These are phyloP conservation scores for Hylaeus volcanicus DNA, from an alignment of 1,140 invertebrate species.

Conservation along the genomic window DNA sequence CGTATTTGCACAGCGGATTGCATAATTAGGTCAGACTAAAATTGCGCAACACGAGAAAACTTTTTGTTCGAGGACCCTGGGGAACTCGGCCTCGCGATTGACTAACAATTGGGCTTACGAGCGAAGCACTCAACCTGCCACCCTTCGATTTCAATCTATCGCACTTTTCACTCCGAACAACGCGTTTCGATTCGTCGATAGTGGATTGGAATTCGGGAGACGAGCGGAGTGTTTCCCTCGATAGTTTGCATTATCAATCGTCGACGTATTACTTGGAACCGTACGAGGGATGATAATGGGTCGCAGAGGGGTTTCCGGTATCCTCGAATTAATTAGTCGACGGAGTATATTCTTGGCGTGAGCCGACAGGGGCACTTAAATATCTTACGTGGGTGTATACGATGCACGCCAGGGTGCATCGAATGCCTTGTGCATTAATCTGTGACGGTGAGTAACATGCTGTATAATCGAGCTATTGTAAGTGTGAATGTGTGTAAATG, in stretches of 20 bases:
- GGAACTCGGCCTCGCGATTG: too few species aligned
- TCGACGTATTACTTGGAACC: background rate
- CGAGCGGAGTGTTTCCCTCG: too few species aligned
- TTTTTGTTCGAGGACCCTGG: too few species aligned
- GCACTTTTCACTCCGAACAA: too few species aligned
- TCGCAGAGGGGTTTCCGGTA: background rate
- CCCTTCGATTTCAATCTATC: too few species aligned
- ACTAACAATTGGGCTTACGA: too few species aligned
- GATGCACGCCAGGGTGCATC: constrained; percentile 3
- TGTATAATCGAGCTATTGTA: constrained; percentile 36
- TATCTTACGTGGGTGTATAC: constrained; percentile 9
- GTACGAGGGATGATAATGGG: background rate
- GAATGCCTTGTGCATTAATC: constrained; percentile 35
- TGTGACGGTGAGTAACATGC: constrained; percentile 21
- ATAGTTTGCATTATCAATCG: background rate
- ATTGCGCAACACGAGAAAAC: too few species aligned
- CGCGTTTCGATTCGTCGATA: too few species aligned
- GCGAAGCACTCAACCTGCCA: too few species aligned
- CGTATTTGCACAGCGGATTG: background rate
- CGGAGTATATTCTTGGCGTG: background rate
- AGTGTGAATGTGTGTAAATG: constrained; percentile 44
- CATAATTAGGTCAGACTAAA: background rate
- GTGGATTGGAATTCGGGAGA: too few species aligned
- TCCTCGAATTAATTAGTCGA: constrained; percentile 27
- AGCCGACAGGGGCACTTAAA: constrained; percentile 5